Base-by-base conservation (phyloP, 2,113 vertebrate genomes). In the Leptobrachium ailaonicum region DNA sequence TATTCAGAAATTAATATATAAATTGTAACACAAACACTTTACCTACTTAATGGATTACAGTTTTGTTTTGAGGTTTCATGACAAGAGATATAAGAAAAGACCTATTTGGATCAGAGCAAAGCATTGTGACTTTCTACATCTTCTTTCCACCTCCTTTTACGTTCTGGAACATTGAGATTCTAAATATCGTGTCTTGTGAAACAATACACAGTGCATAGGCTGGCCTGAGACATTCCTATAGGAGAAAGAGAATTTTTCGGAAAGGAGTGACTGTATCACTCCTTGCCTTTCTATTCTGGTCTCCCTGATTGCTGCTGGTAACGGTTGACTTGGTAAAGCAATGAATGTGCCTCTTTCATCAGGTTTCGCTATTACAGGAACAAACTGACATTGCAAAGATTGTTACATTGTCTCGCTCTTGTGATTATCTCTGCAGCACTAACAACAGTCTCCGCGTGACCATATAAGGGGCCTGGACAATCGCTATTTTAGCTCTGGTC, bases 401-500 rank as follows among this genome's bases (percentile, higher is more conserved):
- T 64, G 32, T 45, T 9, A 75, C 60, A 47, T 44, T 47, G 43
- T 45, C 3, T 40, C 14, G 60, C 60, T 60, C 56, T 64, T 45
- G 20, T 64, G 58, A 75, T 64, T 45, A 64, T 63, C 58, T 42
- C 2, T 3, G 14, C 14, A 64, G 43, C n/a, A 20, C n/a, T n/a
- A 62, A 40, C 4, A 43, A 72, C 70, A 12, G 6, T 54, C 47
- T 20, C 20, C 11, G 3, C 47, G 54, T 47, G 9, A 41, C 73
- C 44, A 64, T 75, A 64, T 64, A 75, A 64, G 73, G 73, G 42
- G 43, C 41, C 41, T 56, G 44, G 72, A 62, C 72, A 20, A 64
- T 45, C 32, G 58, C 73, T 75, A 75, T 75, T 75, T 75, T 64
- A 75, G 60, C 44, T 47, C 47, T 14, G n/a, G 12, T 41, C 60